phyloP scores from a whole-genome alignment of 1,140 invertebrate species.

The Callitettix versicolor region DNA sequence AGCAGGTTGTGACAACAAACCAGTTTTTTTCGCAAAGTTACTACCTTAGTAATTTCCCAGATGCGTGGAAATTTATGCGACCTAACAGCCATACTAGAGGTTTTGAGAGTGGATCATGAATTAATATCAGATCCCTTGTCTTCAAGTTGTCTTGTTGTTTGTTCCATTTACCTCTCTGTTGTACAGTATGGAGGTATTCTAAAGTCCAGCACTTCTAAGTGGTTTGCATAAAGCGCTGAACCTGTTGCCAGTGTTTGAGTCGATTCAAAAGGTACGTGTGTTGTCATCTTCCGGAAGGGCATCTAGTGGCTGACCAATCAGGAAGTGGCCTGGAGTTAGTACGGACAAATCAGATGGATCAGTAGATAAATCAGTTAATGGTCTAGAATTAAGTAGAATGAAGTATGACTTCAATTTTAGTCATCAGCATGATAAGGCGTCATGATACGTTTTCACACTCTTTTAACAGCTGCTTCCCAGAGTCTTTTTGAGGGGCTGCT shows the following conservation, averaged over 20 bases:
- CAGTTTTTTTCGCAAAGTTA: no score
- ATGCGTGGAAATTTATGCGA: no score
- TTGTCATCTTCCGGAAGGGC: constrained; percentile 14
- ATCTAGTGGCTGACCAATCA: constrained; percentile 23
- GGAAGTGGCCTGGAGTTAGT: constrained; percentile 31
- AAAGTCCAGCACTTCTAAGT: constrained; percentile 26
- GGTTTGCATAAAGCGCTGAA: constrained; percentile 20
- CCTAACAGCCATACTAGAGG: no score
- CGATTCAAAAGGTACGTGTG: constrained; percentile 16
- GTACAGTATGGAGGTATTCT: constrained; percentile 27
- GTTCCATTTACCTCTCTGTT: constrained; percentile 30
- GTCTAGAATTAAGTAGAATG: constrained; percentile 31
- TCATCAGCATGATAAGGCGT: constrained; percentile 27
- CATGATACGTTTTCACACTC: constrained; percentile 27
- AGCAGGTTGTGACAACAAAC: no score
- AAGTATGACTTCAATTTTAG: constrained; percentile 28
- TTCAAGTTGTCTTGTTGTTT: no score
- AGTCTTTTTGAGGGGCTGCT: constrained; percentile 23
- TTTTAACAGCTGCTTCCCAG: constrained; percentile 28
- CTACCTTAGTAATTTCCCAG: no score
- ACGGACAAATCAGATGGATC: constrained; percentile 26
- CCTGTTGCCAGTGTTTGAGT: constrained; percentile 21
- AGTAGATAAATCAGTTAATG: constrained; percentile 29
- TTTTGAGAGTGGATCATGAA: no score
- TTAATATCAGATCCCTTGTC: no score